Evolutionary conservation across 2,113 vertebrate species (phyloP), one percentile per base, ranked within the genome.

Genomic region (Zootoca vivipara): DNA sequence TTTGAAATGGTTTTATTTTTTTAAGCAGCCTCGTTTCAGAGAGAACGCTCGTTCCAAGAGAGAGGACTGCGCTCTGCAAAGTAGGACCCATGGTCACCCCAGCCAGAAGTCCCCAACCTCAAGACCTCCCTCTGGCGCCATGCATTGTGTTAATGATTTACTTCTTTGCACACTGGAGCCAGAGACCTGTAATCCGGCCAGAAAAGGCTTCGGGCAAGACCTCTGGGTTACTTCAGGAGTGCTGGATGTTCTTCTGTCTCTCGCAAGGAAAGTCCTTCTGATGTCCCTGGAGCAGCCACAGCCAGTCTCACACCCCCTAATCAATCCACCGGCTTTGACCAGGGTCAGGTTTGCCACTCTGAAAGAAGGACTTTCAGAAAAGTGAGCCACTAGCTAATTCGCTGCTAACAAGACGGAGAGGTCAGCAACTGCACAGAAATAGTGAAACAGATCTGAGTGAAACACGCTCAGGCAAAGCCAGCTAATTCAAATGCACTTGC

Each of bases 211-310:
- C n/a, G 35, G 62, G 28, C 85, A 58, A 65, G 40, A 9, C 2
- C n/a, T 56, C 8, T 1, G 13, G 3, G 30, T n/a, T 0, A 0
- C 24, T 56, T 5, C 10, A 12, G 13, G 35, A 4, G 30, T 30
- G 33, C 28, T 64, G n/a, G 52, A 35, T 22, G 56, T 20, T 64
- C 56, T 70, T 52, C 67, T n/a, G 26, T n/a, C 28, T 28, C 82
- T n/a, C 28, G 0, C 82, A 2, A 28, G 1, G 15, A 28, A 46
- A 64, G 16, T 8, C 9, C 4, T 30, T 74, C 22, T 8, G 13
- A 28, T 35, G 13, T 35, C 42, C 42, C 78, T 26, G 24, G 65
- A 10, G 65, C 46, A 5, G 22, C 46, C 46, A 7, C 73, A 2
- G 74, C 40, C 46, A 7, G 20, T 64, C 15, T 28, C 30, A 52